Base-by-base conservation (phyloP, 2,888 invertebrate species). In the Globia sparganii region DNA sequence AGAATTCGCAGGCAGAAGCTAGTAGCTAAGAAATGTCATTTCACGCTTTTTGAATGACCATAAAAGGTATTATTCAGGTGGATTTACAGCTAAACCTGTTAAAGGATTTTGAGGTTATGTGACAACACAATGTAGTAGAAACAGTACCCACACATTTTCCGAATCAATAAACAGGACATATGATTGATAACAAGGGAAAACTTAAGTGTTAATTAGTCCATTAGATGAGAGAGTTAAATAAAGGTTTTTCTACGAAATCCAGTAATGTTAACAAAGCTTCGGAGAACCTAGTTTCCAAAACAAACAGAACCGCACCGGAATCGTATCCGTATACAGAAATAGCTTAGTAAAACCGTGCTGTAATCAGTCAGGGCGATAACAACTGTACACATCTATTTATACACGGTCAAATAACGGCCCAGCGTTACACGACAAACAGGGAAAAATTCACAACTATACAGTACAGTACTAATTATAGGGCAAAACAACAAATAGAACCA, bases 311-410 rank as follows among this genome's bases (percentile, higher is more conserved):
- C 59, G 28, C 56, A 72, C 15, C n/a, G 25, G 49, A 61, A 82
- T 66, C 25, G 67, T 43, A 68, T 84, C 77, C 83, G 72, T 31
- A n/a, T 69, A 66, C 72, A 72, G 34, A 85, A 85, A 83, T 80
- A 84, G 62, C 61, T 43, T 4, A 31, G 43, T 37, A 64, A 67
- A 81, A 62, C 25, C 56, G 59, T 67, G 72, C n/a, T 59, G 70
- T 75, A 81, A 84, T 84, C 85, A 72, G 69, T 70, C 66, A 78
- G 34, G 34, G 40, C 68, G 84, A 84, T 84, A 83, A 69, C 34
- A 53, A 56, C 58, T 15, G 59, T 53, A 46, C 18, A n/a, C 25
- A 11, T 43, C 72, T 83, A 84, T 83, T 84, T 70, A 78, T 70
- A 84, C 0, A 8, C 34, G 34, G 40, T 56, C 72, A 58, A 70